Conservation (phyloP, 2,797 vertebrate genomes). For the Apogon hyalosoma region DNA sequence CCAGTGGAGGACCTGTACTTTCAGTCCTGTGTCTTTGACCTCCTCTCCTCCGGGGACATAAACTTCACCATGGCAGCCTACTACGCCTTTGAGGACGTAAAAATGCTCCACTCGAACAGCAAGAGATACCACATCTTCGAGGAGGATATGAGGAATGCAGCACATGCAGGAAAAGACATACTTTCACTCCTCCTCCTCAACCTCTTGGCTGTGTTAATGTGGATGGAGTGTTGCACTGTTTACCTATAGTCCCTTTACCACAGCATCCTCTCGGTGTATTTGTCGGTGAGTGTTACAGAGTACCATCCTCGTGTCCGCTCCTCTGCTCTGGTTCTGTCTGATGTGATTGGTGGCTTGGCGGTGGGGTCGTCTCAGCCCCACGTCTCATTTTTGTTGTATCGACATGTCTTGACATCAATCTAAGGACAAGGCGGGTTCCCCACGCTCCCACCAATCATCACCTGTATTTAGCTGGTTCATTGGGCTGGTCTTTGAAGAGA, state of each 20-base stretch:
- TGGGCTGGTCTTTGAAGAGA: slow-evolving; percentile 65
- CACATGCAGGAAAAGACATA: slow-evolving; percentile 38
- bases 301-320: slow-evolving; percentile 56
- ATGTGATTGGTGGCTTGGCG: slow-evolving; percentile 23
- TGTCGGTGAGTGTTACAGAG: slow-evolving; percentile 67
- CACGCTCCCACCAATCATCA: slow-evolving; percentile 61
- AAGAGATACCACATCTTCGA: slow-evolving; percentile 93
- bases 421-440: slow-evolving; percentile 45
- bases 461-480: slow-evolving; percentile 58
- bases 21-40: slow-evolving; percentile 97
- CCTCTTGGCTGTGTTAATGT: slow-evolving; percentile 79
- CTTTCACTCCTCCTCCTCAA: slow-evolving; percentile 60
- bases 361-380: slow-evolving; percentile 36
- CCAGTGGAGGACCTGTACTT: slow-evolving; percentile 98
- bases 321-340: slow-evolving; percentile 42
- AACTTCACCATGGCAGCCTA: slow-evolving; percentile 99
- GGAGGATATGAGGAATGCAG: slow-evolving; percentile 79
- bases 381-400: slow-evolving; percentile 64
- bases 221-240: slow-evolving; percentile 76
- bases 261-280: slow-evolving; percentile 44
- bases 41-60: slow-evolving; percentile 94
- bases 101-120: slow-evolving; percentile 95
- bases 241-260: slow-evolving; percentile 77
- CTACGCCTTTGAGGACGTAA: slow-evolving; percentile 96
- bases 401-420: slow-evolving; percentile 55